Percentiles rank a stretch among this genome's conserved stretches.
These are phyloP conservation scores for Bettongia penicillata DNA, from an alignment of 2,113 vertebrate genomes.

Conservation along the genomic window DNA sequence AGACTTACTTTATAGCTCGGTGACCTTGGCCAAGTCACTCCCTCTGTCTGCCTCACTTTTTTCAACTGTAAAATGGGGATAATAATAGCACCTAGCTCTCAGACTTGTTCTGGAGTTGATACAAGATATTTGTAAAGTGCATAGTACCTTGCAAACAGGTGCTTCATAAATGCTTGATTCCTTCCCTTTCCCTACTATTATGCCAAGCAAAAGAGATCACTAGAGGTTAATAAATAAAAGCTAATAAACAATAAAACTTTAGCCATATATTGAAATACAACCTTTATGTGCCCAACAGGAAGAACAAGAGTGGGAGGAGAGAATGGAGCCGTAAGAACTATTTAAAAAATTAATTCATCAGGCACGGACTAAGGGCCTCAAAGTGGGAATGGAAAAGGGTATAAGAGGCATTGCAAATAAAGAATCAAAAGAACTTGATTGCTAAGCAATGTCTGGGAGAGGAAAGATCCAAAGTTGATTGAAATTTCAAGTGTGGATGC, in stretches of 20 bases:
- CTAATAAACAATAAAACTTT: no score
- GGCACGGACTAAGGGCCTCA: background rate
- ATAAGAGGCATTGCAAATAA: background rate
- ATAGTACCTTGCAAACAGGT: no score
- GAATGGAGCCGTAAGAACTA: no score
- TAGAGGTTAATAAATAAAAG: no score
- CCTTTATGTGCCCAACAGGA: no score
- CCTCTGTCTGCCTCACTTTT: background rate
- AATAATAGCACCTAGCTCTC: background rate
- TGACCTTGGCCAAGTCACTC: background rate
- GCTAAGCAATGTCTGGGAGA: no score
- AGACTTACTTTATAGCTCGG: background rate
- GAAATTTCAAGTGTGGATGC: background rate
- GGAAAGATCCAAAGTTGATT: background rate
- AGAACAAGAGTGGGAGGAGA: no score
- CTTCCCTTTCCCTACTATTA: no score
- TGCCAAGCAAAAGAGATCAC: no score
- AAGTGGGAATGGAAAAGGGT: background rate
- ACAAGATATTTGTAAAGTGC: background rate
- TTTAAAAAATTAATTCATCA: background rate
- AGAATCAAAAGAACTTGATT: no score
- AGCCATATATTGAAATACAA: no score
- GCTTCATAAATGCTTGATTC: no score
- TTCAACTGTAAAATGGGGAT: background rate
- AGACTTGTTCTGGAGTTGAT: background rate